Evolutionary conservation across 2,888 invertebrate genomes (phyloP), one percentile per base, ranked within the genome.

Genomic region (Euproctis similis): DNA sequence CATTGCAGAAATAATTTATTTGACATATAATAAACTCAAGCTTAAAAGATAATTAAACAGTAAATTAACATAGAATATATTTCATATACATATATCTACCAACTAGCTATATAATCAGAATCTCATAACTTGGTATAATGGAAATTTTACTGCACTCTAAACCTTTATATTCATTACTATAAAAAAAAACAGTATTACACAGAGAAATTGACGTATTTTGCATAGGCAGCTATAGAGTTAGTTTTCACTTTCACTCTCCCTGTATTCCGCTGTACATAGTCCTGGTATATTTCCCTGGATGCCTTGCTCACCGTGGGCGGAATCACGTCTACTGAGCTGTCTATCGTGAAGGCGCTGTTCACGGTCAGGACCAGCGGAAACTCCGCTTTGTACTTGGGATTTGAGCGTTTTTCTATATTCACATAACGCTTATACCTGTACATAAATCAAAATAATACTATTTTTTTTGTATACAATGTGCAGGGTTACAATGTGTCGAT

Each of bases 281-380:
- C 87, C 36, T 87, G 78, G 62, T 94, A 94, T 39, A 92, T 86
- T 45, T 89, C 88, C 27, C 88, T 80, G 22, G 91, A 87, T 8
- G 82, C 71, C 41, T 86, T 75, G 6, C 84, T 82, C 8, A 93
- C 91, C 2, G 81, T 87, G 1, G 93, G 93, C 12, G 90, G 87
- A 22, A 87, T 87, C 10, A 91, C 89, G 55, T 88, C 78, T 11
- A 87, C 76, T 0, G 88, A 85, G 34, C 88, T 87, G 65, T 90
- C 90, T 37, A 88, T 86, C 1, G 87, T 84, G 63, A 92, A 89
- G 0, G 87, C 87, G 55, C 89, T 89, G 54, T 86, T 85, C 8
- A 89, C 88, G 2, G 89, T 87, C 58, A 90, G 65, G 40, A 86
- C 86, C 1, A 86, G 77, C 30, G 84, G 85, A 21, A 86, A 74